Evolutionary conservation across 1,140 invertebrate species (phyloP).

Genomic region (Zaprionus capensis): DNA sequence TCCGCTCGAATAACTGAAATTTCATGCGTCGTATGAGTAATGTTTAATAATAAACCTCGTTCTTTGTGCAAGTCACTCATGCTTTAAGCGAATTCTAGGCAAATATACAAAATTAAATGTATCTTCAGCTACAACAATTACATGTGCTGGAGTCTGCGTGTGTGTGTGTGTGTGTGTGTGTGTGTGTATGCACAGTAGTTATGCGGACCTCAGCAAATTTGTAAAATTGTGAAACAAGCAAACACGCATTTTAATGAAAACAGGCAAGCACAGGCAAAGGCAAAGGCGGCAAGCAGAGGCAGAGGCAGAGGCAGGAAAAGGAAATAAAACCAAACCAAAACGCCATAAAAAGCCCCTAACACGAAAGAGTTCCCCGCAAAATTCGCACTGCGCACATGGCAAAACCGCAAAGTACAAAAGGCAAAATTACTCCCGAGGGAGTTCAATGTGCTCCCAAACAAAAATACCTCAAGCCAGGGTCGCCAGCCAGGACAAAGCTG

Average conservation of each 20-base stretch:
- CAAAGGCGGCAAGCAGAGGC: conserved; percentile 15
- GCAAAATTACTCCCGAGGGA: conserved; percentile 76
- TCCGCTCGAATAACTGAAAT: neutral
- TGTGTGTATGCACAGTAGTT: neutral
- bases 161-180: neutral
- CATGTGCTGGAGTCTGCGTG: neutral
- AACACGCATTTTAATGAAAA: conserved; percentile 57
- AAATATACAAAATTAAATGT: neutral
- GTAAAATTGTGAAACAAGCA: conserved; percentile 59
- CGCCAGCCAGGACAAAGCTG: neutral
- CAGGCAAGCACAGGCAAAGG: conserved; percentile 18
- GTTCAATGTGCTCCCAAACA: conserved; percentile 25
- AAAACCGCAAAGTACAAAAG: conserved; percentile 80
- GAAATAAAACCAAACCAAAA: conserved; percentile 20
- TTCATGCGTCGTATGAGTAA: neutral
- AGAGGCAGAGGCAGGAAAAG: neutral
- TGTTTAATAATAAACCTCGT: neutral
- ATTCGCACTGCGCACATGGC: conserved; percentile 31
- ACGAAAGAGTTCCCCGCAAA: conserved; percentile 34
- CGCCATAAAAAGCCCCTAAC: conserved; percentile 28
- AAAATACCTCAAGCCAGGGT: conserved; percentile 45
- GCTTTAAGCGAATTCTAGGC: neutral
- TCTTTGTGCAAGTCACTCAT: neutral
- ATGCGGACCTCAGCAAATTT: conserved; percentile 57
- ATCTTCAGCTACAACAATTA: neutral